Conservation (phyloP, 2,888 invertebrate genomes). For the Acholoe squamosa region DNA sequence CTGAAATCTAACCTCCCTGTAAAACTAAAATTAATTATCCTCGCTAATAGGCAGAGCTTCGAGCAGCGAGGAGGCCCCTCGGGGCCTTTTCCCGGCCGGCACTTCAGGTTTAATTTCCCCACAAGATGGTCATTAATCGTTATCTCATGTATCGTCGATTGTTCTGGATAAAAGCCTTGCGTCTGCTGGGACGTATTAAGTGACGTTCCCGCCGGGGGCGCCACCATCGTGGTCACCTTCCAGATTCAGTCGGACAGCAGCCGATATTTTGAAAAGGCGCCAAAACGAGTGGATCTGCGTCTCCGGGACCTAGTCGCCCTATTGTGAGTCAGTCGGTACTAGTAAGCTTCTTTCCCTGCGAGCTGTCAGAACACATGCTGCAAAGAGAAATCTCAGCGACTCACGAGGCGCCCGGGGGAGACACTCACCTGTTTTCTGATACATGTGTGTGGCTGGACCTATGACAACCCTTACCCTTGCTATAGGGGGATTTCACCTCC, state of each 20-base stretch:
- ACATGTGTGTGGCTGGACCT: no score
- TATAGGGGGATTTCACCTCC: no score
- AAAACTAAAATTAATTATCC: conserved; percentile 59
- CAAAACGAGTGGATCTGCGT: background rate
- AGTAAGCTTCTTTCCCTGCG: no score
- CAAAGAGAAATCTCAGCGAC: no score
- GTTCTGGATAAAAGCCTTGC: background rate
- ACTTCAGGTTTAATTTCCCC: conserved; percentile 58
- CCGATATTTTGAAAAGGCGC: conserved; percentile 15
- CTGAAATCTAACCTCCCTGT: conserved; percentile 37
- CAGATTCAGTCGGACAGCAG: conserved; percentile 4
- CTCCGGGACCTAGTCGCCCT: background rate
- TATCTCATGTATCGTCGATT: conserved; percentile 48
- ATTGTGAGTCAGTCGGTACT: background rate
- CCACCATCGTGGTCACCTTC: background rate
- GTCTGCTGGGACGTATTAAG: conserved; percentile 31
- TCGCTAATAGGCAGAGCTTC: background rate
- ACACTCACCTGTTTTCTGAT: no score
- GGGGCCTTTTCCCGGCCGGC: background rate
- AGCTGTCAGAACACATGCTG: no score
- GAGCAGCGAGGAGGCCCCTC: background rate
- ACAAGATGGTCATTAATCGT: conserved; percentile 45
- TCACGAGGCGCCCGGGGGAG: no score
- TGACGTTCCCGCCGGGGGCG: conserved; percentile 44
- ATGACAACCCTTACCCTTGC: no score